Evolutionary conservation across 2,888 invertebrate genomes (phyloP).

Genomic region (Eumerus sabulonum): DNA sequence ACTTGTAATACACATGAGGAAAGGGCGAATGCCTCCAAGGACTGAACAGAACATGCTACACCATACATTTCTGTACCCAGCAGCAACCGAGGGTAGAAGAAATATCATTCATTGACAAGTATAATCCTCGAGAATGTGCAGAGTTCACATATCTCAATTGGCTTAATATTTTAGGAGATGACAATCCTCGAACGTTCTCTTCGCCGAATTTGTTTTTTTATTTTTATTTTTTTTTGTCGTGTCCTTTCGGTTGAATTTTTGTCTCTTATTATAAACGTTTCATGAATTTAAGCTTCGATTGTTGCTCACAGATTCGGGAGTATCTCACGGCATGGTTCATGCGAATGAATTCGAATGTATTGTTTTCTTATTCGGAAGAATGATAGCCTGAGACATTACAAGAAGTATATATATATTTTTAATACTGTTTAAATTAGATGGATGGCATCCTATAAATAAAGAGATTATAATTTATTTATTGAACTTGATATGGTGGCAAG

Average conservation of each 20-base stretch:
- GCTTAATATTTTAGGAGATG: slow-evolving; percentile 56
- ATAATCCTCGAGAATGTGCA: slow-evolving; percentile 54
- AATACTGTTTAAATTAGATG: too few relatives aligned
- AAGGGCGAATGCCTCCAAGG: neutral
- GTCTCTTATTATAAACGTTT: slow-evolving; percentile 47
- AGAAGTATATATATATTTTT: too few relatives aligned
- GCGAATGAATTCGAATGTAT: too few relatives aligned
- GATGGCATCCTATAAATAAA: too few relatives aligned
- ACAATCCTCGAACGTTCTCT: slow-evolving; percentile 38
- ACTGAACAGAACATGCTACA: neutral
- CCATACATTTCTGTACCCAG: neutral
- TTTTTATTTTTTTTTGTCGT: neutral
- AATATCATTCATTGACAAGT: slow-evolving; percentile 61
- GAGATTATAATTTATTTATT: too few relatives aligned
- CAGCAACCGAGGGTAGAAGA: slow-evolving; percentile 31
- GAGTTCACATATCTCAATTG: slow-evolving; percentile 60
- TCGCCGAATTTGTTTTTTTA: neutral
- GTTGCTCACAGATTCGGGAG: slow-evolving; percentile 19
- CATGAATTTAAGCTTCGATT: slow-evolving; percentile 20
- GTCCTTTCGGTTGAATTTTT: neutral
- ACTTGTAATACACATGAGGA: neutral
- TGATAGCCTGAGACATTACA: too few relatives aligned
- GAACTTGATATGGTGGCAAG: too few relatives aligned
- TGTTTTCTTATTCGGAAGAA: too few relatives aligned
- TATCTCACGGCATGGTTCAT: too few relatives aligned